Base-by-base conservation (phyloP, 2,888 invertebrate species). In the Leucophenga montana region DNA sequence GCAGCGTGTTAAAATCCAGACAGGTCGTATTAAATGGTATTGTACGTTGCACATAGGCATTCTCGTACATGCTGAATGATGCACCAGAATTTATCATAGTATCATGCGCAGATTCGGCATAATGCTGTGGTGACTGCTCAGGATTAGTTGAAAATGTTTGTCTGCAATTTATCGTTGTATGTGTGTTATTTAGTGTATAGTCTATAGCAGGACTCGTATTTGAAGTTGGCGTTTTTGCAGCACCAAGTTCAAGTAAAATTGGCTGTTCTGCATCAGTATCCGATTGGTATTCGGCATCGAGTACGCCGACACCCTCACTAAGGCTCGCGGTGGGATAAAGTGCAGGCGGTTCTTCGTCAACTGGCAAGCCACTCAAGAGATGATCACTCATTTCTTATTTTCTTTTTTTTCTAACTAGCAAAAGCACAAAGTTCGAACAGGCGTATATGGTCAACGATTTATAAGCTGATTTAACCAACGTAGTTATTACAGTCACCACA, bases 241-340 rank as follows among this genome's bases (percentile, higher is more conserved):
- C 9, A 14, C 86, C 87, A 31, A 87, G 74, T 59, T 86, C 86
- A 1, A 86, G 74, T 27, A 86, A 68, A 14, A 85, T 76, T 4
- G 86, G 85, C 64, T 86, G 86, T 70, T 86, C 86, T 13, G 71
- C 53, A 14, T 86, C 86, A 39, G 73, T 66, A 56, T 86, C 85
- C 20, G 77, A 76, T 8, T 33, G 46, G 44, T 67, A 67, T 14
- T 73, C 64, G 31, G 3, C 69, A 67, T 69, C 69, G 44, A 48
- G 57, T 14, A 70, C 64, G 22, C 3, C 69, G 59, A 67, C 69
- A 16, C 39, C 50, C 54, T 71, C 65, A n/a, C 48, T 64, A 31
- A 27, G 13, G 39, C 57, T 66, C 53, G 57, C 67, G 66, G 66
- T 78, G 44, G 85, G 79, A 61, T 79, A 54, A 61, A 84, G 66